Evolutionary conservation across 2,888 invertebrate species (phyloP).

Genomic region (Acronicta leporina): DNA sequence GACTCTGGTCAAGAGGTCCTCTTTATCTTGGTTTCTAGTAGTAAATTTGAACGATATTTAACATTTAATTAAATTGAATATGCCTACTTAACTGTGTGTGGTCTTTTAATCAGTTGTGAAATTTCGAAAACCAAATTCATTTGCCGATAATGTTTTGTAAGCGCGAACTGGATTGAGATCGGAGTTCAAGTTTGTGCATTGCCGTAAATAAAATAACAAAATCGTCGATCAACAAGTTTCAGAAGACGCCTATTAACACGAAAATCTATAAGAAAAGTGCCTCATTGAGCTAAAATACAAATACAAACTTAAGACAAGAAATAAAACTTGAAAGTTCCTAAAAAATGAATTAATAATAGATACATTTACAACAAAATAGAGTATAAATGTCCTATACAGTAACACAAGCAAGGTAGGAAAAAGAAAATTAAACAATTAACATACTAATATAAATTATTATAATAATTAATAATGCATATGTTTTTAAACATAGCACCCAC

Average conservation of each 20-base stretch:
- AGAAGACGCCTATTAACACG: background rate
- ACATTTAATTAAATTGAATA: constrained; percentile 36
- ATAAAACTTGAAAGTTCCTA: background rate
- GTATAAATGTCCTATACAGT: no score
- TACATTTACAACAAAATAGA: background rate
- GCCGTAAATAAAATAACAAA: background rate
- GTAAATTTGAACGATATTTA: constrained; percentile 24
- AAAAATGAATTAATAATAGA: background rate
- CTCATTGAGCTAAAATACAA: no score
- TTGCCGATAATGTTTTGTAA: background rate
- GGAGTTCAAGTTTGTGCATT: background rate
- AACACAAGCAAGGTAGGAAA: background rate
- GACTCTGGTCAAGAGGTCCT: constrained; percentile 39
- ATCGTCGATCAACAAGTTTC: background rate
- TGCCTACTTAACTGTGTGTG: constrained; percentile 34
- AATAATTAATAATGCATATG: background rate
- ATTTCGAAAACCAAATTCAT: constrained; percentile 7
- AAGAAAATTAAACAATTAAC: background rate
- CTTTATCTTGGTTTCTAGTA: constrained; percentile 34
- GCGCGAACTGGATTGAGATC: no score
- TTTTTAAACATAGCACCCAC: background rate
- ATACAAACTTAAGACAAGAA: background rate
- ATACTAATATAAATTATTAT: no score
- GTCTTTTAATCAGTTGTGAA: constrained; percentile 22
- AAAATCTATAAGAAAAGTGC: background rate